Base-by-base conservation (phyloP, 2,797 vertebrate genomes). In the Arnoldichthys spilopterus region DNA sequence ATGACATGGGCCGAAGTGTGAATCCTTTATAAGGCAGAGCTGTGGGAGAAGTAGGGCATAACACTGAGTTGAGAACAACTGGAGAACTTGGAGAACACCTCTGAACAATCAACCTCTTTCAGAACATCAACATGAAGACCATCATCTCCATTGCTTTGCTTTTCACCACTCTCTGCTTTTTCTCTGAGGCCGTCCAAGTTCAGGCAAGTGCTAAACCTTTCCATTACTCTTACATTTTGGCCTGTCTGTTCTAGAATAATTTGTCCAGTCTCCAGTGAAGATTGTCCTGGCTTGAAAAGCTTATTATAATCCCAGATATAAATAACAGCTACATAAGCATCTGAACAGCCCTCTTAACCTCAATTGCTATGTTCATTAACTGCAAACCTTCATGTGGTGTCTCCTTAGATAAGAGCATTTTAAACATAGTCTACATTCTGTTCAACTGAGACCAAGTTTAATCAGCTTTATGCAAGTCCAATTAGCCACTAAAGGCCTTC, bases 161-260 rank as follows among this genome's bases (percentile, higher is more conserved):
- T 7, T 22, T 92, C 74, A 83, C 90, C 58, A 83, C 88, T 74
- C 76, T 94, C 6, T 78, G 87, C 72, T 80, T 89, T 76, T 76
- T 83, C 68, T 85, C 89, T 26, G 90, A 92, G 11, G 91, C 93
- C 0, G 90, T 94, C 30, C 85, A 90, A 70, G 91, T 95, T 15
- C 80, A 93, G 78, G 94, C 92, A 89, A 90, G 91, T 88, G n/a
- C 34, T 63, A 1, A n/a, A 6, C 28, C n/a, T 30, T 72, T 24
- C 3, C 22, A 22, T 54, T 22, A 58, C 34, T 37, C 7, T 51
- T 45, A 7, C 8, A n/a, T 12, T 22, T 59, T 34, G 40, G 18
- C 15, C 59, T 40, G 18, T 63, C 22, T 63, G 18, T 64, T 37
- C 20, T 20, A 37, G 18, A n/a, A 37, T 64, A 22, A 5, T 1